Evolutionary conservation across 2,888 invertebrate genomes (phyloP).

Genomic region (Cephus rjabovi): DNA sequence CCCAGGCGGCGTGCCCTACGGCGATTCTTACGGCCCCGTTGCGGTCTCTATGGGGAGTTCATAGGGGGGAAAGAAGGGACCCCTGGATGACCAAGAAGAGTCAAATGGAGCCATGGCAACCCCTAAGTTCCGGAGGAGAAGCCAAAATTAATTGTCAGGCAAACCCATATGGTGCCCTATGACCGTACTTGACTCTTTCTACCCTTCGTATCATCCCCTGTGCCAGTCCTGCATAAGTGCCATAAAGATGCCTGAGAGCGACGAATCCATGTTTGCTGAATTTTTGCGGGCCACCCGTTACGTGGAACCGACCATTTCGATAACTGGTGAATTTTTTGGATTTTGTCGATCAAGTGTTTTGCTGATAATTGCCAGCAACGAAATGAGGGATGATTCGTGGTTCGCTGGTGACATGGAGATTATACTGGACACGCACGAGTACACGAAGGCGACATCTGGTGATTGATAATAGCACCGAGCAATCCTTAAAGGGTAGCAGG

Average conservation of each 20-base stretch:
- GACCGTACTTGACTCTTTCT: neutral
- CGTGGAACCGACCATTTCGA: neutral
- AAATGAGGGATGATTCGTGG: neutral
- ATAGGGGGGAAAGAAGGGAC: neutral
- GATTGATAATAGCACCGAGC: constrained; percentile 18
- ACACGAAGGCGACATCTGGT: constrained; percentile 23
- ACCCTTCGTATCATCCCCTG: neutral
- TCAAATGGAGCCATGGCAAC: constrained; percentile 19
- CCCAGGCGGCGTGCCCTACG: constrained; percentile 33
- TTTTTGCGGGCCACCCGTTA: neutral
- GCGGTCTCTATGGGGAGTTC: constrained; percentile 20
- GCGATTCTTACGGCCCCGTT: constrained; percentile 27
- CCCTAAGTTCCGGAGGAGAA: constrained; percentile 32
- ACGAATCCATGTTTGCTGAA: neutral
- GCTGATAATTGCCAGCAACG: neutral
- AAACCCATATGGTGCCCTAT: constrained; percentile 25
- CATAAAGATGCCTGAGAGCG: neutral
- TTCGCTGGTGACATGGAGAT: neutral
- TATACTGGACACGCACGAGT: neutral
- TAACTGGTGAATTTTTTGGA: neutral
- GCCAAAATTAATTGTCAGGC: constrained; percentile 40
- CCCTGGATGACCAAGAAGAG: constrained; percentile 7
- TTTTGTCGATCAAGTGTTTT: neutral
- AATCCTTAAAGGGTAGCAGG: constrained; percentile 3
- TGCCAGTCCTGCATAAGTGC: neutral